A percentile compares a stretch with the other conserved stretches of the same genome.
These are phyloP conservation scores for Danio tinwini DNA, from an alignment of 2,797 vertebrate species.

Conservation along the genomic window DNA sequence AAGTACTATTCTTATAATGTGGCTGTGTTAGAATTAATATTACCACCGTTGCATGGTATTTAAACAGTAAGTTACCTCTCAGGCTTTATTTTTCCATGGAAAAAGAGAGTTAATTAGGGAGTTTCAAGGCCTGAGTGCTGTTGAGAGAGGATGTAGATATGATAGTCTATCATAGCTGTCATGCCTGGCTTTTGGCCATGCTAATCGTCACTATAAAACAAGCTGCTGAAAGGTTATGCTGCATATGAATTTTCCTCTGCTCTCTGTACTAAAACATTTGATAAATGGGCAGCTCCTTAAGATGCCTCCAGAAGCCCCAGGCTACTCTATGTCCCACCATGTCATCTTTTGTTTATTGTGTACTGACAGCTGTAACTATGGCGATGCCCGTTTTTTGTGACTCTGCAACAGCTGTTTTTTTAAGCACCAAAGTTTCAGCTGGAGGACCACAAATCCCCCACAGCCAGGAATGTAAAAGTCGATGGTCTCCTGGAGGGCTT, in stretches of 20 bases:
- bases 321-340: constrained; percentile 31
- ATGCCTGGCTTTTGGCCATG: constrained; percentile 24
- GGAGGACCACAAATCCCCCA: constrained; percentile 28
- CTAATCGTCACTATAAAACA: constrained; percentile 36
- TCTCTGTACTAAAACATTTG: constrained; percentile 25
- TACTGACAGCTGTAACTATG: constrained; percentile 51
- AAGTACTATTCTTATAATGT: background rate
- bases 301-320: constrained; percentile 33
- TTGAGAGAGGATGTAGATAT: constrained; percentile 31
- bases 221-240: constrained; percentile 43
- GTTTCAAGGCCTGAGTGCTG: constrained; percentile 9
- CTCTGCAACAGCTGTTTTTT: constrained; percentile 63
- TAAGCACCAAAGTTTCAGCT: constrained; percentile 6
- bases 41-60: background rate
- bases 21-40: background rate
- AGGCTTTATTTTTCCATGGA: background rate
- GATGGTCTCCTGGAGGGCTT: constrained; percentile 32
- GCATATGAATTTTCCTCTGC: constrained; percentile 19
- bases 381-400: constrained; percentile 32
- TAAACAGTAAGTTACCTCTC: background rate
- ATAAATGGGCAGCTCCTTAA: constrained; percentile 15
- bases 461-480: constrained; percentile 27
- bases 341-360: constrained; percentile 37
- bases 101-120: constrained; percentile 3
- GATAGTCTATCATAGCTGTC: constrained; percentile 10